Base-by-base conservation (phyloP, 2,888 invertebrate genomes). In the Alloplasta piceator region DNA sequence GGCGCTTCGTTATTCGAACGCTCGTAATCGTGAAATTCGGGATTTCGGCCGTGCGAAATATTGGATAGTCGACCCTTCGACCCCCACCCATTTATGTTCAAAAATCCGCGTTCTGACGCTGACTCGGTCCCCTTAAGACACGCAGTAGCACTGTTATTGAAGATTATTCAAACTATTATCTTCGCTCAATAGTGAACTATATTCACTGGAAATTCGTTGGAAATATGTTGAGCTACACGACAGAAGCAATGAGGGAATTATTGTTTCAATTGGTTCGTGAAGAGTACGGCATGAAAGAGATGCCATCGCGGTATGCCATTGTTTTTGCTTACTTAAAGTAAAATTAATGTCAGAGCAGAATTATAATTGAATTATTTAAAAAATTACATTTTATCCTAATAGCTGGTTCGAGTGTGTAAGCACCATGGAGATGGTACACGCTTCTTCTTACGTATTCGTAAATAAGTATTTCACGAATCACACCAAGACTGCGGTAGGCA, bases 131-230 rank as follows among this genome's bases (percentile, higher is more conserved):
- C 3, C 3, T 26, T 26, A 26, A 26, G 3, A 3, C 26, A 1
- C 26, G 26, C 26, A 26, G 3, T 26, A 26, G 1, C 26, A 3
- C 26, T 26, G 3, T 26, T 3, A 26, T 26, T 26, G 26, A 26
- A 26, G 26, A 26, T 26, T 26, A 26, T 26, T 26, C 1, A 26
- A 26, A 26, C 3, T 26, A 2, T 26, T 26, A 3, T 26, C 26
- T 26, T 26, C 3, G 26, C 26, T 26, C 26, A 50, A 64, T 61
- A 85, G 85, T 83, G 0, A 85, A 86, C 61, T 86, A 86, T 58
- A 72, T 86, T 39, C 86, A 86, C 58, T 86, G 86, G 86, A 58
- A 79, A 26, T 86, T 82, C 38, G 66, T 85, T 0, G 83, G 77
- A 48, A 75, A 70, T 2, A 71, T 83, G 73, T 63, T 86, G 43